These are phyloP conservation scores for Boulengeromyrus knoepffleri DNA, from an alignment of 2,113 vertebrate genomes.

Conservation along the genomic window DNA sequence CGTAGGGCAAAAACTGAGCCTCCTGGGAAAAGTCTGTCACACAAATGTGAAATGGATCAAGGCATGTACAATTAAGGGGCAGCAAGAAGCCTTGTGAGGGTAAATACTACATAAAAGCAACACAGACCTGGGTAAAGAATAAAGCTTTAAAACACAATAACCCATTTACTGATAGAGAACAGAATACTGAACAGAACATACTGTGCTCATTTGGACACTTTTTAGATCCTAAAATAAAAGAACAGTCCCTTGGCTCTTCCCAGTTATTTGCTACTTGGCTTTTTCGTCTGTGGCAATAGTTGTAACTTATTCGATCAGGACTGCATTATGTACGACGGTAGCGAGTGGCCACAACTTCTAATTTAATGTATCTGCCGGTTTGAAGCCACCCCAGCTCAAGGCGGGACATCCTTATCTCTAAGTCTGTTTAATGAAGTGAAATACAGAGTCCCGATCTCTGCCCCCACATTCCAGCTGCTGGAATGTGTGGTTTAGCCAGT, in stretches of 20 bases:
- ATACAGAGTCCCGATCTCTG: conserved; percentile 6
- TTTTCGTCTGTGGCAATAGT: background rate
- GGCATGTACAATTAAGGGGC: background rate
- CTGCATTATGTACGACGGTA: background rate
- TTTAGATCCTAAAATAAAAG: background rate
- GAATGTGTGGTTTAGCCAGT: conserved; percentile 16
- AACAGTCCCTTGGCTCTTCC: background rate
- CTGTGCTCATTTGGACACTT: conserved; percentile 6
- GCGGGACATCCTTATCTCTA: background rate
- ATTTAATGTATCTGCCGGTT: background rate
- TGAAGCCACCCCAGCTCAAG: background rate
- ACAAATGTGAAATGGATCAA: background rate
- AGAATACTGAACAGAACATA: background rate
- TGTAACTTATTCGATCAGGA: background rate
- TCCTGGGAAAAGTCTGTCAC: background rate
- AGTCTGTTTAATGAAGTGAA: conserved; percentile 9
- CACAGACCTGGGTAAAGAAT: background rate
- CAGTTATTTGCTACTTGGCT: background rate
- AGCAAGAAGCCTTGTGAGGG: background rate
- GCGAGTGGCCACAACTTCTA: background rate
- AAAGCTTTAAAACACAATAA: background rate
- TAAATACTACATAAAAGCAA: conserved; percentile 1
- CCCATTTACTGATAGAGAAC: background rate
- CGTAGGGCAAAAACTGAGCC: conserved; percentile 5
- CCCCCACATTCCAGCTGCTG: conserved; percentile 15